phyloP scores from a whole-genome alignment of 2,113 vertebrate genomes.

The Sarotherodon lohbergeri region DNA sequence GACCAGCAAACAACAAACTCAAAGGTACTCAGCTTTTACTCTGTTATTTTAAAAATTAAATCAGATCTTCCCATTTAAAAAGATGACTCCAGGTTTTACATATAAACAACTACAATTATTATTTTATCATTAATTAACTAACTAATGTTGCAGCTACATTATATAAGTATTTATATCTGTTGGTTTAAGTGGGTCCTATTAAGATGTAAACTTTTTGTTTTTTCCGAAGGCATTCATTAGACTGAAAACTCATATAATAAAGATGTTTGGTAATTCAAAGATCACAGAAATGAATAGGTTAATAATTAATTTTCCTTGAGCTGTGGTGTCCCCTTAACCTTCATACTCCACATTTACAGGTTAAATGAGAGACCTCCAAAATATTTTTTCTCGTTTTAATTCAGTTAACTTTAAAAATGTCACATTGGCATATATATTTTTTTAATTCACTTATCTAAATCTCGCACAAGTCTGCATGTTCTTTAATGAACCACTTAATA shows the following conservation, averaged over 20 bases:
- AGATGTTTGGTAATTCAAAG: not conserved
- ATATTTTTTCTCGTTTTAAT: not conserved
- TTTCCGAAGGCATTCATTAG: not conserved
- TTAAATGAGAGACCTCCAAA: not conserved
- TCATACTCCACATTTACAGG: no score
- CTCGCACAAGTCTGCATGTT: not conserved
- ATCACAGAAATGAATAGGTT: not conserved
- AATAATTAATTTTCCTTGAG: accelerated
- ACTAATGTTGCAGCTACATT: not conserved
- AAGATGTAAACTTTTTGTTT: not conserved
- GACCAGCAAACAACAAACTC: not conserved
- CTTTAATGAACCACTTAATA: not conserved
- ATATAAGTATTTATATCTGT: not conserved
- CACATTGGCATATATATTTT: accelerated
- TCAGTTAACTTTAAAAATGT: not conserved
- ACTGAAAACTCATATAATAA: not conserved
- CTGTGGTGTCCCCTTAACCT: not conserved
- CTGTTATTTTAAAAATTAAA: accelerated
- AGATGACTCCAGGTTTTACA: not conserved
- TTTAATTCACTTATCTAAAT: constrained; percentile 6
- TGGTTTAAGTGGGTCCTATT: not conserved
- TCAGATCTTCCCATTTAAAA: not conserved
- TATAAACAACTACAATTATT: not conserved
- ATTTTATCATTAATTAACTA: not conserved
- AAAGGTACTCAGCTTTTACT: not conserved